Conservation (phyloP, 2,888 invertebrate species). For the Smittia sp. region DNA sequence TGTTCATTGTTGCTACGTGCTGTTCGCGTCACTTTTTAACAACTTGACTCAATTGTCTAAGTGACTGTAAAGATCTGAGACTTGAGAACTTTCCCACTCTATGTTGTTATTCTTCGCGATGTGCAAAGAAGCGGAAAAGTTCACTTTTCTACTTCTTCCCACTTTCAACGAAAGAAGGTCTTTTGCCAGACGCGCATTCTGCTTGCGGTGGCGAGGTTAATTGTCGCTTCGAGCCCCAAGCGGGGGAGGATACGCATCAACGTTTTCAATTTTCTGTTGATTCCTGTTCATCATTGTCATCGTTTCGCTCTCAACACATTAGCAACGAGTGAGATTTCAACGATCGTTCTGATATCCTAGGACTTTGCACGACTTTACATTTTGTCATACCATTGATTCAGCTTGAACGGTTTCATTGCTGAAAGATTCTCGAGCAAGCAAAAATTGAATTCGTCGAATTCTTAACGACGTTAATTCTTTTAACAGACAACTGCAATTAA, state of each 20-base stretch:
- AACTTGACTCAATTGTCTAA: constrained; percentile 41
- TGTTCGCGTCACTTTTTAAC: constrained; percentile 41
- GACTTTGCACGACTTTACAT: background rate
- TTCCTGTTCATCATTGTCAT: constrained; percentile 7
- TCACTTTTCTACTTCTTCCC: constrained; percentile 28
- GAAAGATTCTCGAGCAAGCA: background rate
- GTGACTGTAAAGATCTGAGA: constrained; percentile 41
- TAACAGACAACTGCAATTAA: constrained; percentile 35
- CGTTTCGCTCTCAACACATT: background rate
- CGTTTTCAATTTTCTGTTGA: constrained; percentile 5
- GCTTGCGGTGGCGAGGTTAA: background rate
- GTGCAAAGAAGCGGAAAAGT: constrained; percentile 41
- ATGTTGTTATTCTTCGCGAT: constrained; percentile 39
- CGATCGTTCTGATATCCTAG: constrained; percentile 9
- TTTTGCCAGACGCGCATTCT: constrained; percentile 23
- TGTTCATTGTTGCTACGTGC: constrained; percentile 41
- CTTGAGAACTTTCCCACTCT: constrained; percentile 41
- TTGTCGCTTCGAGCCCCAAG: background rate
- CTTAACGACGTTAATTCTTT: constrained; percentile 26
- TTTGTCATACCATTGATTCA: constrained; percentile 21
- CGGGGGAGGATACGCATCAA: background rate
- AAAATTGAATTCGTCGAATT: background rate
- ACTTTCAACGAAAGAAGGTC: constrained; percentile 17
- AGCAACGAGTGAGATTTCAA: background rate
- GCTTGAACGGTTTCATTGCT: background rate